Percentiles rank a stretch among this genome's conserved stretches.
Conservation (phyloP, 2,113 vertebrate species). For the Chunga burmeisteri region DNA sequence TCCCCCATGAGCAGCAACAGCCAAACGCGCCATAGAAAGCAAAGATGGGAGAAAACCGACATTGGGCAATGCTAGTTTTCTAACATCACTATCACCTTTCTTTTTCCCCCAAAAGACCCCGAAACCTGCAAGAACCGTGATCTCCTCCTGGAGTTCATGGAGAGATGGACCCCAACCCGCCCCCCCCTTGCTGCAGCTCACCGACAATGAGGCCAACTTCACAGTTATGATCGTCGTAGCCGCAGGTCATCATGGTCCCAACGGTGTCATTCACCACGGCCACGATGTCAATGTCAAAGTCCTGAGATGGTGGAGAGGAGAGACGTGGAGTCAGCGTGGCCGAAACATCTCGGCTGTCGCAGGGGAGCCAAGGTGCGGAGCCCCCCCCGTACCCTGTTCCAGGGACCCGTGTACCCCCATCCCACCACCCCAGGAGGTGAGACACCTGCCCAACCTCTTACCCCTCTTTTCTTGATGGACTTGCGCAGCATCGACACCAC, state of each 20-base stretch:
- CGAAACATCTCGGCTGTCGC: neutral
- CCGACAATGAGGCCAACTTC: slow-evolving; percentile 96
- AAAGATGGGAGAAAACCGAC: neutral
- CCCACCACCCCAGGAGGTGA: neutral
- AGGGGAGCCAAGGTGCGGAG: rapidly evolving
- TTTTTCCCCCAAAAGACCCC: neutral
- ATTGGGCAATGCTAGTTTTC: neutral
- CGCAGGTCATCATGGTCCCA: slow-evolving; percentile 98
- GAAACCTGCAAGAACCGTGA: neutral
- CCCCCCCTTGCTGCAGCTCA: slow-evolving; percentile 60
- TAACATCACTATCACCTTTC: neutral
- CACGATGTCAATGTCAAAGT: slow-evolving; percentile 93
- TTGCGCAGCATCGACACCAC: slow-evolving; percentile 87
- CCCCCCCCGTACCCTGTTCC: neutral
- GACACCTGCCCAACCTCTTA: slow-evolving; percentile 30
- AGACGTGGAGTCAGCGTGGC: neutral
- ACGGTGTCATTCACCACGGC: slow-evolving; percentile 95
- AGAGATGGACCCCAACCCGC: neutral
- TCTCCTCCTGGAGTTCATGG: neutral
- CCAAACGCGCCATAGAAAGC: rapidly evolving
- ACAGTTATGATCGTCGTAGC: slow-evolving; percentile 93
- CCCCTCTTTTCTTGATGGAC: slow-evolving; percentile 90
- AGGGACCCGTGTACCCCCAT: rapidly evolving
- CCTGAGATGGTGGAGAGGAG: slow-evolving; percentile 68
- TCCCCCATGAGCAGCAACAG: neutral